These are phyloP conservation scores for Meteorus cinctellus DNA, from an alignment of 2,888 invertebrate genomes.

Conservation along the genomic window DNA sequence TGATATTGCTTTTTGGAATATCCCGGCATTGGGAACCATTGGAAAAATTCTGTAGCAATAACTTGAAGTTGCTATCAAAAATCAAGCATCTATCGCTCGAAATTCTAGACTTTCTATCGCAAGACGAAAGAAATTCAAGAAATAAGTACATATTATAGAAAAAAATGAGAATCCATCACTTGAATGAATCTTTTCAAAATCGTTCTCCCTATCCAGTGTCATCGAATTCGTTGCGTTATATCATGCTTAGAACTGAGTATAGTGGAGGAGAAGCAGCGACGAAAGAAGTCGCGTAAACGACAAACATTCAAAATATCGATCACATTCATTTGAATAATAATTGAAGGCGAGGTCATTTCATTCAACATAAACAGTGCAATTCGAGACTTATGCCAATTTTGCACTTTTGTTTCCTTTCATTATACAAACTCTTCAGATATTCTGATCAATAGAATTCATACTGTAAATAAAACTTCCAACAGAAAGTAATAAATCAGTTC, in stretches of 20 bases:
- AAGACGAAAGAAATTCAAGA: background rate
- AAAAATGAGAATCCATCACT: background rate
- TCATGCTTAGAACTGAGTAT: background rate
- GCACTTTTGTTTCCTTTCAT: background rate
- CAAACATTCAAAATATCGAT: background rate
- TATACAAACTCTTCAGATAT: background rate
- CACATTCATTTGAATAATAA: background rate
- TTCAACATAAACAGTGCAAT: background rate
- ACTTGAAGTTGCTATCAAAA: background rate
- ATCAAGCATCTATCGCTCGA: background rate
- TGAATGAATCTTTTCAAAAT: background rate
- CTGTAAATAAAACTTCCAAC: slow-evolving; percentile 5
- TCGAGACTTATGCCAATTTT: background rate
- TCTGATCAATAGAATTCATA: background rate
- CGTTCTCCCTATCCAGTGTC: background rate
- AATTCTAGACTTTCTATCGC: background rate
- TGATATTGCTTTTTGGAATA: background rate
- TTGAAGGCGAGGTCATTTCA: background rate
- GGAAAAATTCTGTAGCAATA: background rate
- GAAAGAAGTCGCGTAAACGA: background rate
- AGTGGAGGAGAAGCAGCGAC: background rate
- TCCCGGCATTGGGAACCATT: background rate
- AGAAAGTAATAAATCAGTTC: slow-evolving; percentile 8
- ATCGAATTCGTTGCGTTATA: background rate
- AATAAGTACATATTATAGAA: background rate